Percentiles rank a stretch among this genome's conserved stretches.
phyloP scores from a whole-genome alignment of 2,797 vertebrate species.

The Characodon lateralis region DNA sequence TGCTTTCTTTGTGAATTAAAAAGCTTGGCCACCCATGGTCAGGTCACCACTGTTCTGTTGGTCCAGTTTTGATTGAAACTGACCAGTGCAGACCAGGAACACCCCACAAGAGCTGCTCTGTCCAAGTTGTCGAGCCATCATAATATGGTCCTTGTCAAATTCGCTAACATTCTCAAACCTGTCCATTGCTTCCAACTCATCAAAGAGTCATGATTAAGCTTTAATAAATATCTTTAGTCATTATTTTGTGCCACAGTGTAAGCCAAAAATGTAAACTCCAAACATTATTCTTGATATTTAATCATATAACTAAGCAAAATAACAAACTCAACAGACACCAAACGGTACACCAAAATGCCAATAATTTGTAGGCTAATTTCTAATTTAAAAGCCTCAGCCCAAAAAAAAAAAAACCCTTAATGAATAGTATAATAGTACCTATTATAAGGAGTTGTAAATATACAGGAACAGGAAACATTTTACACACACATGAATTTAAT shows the following conservation, averaged over 20 bases:
- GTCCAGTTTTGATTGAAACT: background rate
- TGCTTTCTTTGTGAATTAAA: background rate
- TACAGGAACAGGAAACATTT: background rate
- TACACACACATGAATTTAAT: background rate
- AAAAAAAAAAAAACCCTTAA: background rate
- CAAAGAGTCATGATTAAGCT: background rate
- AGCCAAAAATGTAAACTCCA: too few relatives aligned
- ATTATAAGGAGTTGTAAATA: background rate
- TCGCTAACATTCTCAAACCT: background rate
- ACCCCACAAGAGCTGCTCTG: background rate
- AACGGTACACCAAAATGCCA: too few relatives aligned
- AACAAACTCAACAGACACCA: too few relatives aligned
- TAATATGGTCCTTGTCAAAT: background rate
- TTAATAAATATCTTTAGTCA: background rate
- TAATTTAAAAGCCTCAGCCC: background rate
- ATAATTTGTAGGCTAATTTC: too few relatives aligned
- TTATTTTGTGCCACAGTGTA: background rate
- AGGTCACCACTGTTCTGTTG: background rate
- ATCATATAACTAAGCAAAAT: too few relatives aligned
- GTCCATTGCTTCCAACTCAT: background rate
- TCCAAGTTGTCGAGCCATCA: background rate
- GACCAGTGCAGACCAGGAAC: background rate
- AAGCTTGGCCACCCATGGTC: background rate
- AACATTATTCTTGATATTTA: too few relatives aligned
- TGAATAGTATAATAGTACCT: background rate